phyloP scores from a whole-genome alignment of 2,888 invertebrate species.

The Cacoxenus indagator region DNA sequence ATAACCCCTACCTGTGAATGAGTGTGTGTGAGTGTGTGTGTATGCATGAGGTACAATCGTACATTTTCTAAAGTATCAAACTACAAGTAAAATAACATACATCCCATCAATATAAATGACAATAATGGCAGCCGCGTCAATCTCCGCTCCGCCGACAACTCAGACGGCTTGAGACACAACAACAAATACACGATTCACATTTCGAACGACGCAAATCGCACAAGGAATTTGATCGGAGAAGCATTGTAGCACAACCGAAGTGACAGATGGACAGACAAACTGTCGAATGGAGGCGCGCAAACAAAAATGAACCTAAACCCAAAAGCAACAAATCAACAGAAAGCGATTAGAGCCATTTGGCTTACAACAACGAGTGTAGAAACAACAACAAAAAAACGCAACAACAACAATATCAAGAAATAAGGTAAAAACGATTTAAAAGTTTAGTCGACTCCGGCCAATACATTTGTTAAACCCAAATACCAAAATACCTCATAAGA shows the following conservation, averaged over 20 bases:
- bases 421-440: slow-evolving; percentile 58
- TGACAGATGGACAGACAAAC: not conserved
- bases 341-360: slow-evolving; percentile 58
- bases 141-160: not conserved
- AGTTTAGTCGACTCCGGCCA: slow-evolving; percentile 45
- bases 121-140: slow-evolving; percentile 35
- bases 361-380: slow-evolving; percentile 52
- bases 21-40: slow-evolving; percentile 3
- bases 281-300: not conserved
- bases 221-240: slow-evolving; percentile 26
- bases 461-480: slow-evolving; percentile 49
- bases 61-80: slow-evolving; percentile 22
- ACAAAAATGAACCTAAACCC: slow-evolving; percentile 37
- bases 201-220: slow-evolving; percentile 27
- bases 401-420: slow-evolving; percentile 29
- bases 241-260: not conserved
- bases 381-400: slow-evolving; percentile 42
- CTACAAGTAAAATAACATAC: slow-evolving; percentile 55
- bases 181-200: slow-evolving; percentile 55
- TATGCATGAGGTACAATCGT: not conserved
- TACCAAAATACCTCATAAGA: slow-evolving; percentile 54
- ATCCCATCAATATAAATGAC: slow-evolving; percentile 61
- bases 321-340: slow-evolving; percentile 33
- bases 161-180: slow-evolving; percentile 29
- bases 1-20: not conserved